Conservation (phyloP, 2,888 invertebrate species). For the Macrosoma leucophasiata region DNA sequence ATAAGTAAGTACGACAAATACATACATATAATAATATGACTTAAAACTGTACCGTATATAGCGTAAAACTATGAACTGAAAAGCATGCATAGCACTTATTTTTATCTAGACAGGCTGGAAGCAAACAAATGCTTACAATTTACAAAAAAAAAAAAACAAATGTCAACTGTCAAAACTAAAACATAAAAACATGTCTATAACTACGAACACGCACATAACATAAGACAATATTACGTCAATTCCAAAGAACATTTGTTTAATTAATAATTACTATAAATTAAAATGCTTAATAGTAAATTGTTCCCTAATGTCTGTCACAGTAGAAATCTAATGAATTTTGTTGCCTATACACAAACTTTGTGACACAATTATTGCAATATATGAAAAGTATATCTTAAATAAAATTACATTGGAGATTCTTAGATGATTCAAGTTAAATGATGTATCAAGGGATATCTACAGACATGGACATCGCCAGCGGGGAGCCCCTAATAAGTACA, state of each 20-base stretch:
- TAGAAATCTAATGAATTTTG: too few species aligned
- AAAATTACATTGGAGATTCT: too few species aligned
- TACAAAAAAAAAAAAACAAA: constrained; percentile 55
- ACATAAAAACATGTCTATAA: constrained; percentile 30
- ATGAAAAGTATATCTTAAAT: too few species aligned
- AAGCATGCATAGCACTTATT: constrained; percentile 72
- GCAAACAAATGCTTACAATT: constrained; percentile 77
- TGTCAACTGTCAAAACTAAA: constrained; percentile 39
- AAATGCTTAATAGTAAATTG: not conserved
- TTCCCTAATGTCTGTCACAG: too few species aligned
- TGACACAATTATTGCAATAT: too few species aligned
- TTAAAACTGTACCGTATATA: constrained; percentile 57
- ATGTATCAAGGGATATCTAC: too few species aligned
- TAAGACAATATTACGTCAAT: constrained; percentile 8
- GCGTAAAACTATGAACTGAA: constrained; percentile 70
- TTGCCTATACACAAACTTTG: too few species aligned
- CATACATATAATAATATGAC: constrained; percentile 54
- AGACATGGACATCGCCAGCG: too few species aligned
- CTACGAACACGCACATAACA: constrained; percentile 44
- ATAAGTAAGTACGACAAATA: constrained; percentile 73
- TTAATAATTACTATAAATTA: not conserved
- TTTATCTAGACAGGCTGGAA: constrained; percentile 56
- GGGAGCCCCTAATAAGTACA: too few species aligned
- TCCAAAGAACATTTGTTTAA: not conserved
- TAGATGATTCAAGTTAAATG: too few species aligned